Conservation (phyloP, 2,888 invertebrate genomes). For the Amiota communis region DNA sequence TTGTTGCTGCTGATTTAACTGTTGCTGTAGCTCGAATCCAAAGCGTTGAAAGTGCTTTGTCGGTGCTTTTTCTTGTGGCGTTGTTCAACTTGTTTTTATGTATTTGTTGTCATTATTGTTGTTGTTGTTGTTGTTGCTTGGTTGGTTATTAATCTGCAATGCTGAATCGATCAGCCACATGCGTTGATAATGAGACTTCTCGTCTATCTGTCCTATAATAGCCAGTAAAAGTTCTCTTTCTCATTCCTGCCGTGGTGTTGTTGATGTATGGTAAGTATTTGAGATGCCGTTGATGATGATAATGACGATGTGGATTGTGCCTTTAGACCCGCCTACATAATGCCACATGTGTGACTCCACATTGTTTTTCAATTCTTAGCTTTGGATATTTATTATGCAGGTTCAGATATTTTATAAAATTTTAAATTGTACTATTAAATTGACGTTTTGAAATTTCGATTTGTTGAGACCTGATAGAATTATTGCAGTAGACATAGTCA, state of each 20-base stretch:
- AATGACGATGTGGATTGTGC: constrained; percentile 51
- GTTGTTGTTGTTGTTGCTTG: constrained; percentile 31
- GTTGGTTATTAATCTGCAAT: constrained; percentile 37
- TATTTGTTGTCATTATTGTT: constrained; percentile 26
- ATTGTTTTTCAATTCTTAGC: background rate
- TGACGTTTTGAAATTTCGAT: too few species aligned
- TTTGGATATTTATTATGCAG: constrained; percentile 30
- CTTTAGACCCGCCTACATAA: constrained; percentile 50
- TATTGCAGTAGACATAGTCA: too few species aligned
- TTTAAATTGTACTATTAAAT: constrained; percentile 2
- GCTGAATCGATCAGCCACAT: constrained; percentile 54
- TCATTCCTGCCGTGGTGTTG: constrained; percentile 36
- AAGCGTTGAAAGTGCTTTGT: constrained; percentile 71
- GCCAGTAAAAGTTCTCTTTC: constrained; percentile 30
- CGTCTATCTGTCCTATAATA: background rate
- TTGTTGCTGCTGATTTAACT: background rate
- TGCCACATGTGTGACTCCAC: constrained; percentile 31
- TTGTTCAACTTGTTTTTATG: background rate
- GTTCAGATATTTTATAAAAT: constrained; percentile 32
- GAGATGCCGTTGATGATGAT: constrained; percentile 42
- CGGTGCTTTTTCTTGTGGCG: constrained; percentile 52
- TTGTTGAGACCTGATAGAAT: too few species aligned
- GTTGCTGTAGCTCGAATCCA: constrained; percentile 36
- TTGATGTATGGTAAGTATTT: constrained; percentile 7
- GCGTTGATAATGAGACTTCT: constrained; percentile 62